Evolutionary conservation across 2,113 vertebrate species (phyloP).

Genomic region (Pavo muticus): DNA sequence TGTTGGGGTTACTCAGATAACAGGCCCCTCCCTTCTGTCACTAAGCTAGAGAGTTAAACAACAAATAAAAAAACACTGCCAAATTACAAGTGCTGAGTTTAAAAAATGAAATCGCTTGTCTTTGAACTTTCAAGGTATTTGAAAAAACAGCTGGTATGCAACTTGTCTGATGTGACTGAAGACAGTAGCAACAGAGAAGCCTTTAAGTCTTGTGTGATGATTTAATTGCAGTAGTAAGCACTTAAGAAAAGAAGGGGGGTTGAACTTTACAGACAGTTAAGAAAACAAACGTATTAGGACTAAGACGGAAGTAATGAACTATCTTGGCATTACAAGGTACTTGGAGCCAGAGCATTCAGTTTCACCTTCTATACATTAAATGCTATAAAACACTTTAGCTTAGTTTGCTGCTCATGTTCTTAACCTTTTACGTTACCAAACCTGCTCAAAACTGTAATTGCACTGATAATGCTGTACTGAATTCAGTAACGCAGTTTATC

Average conservation of each 20-base stretch:
- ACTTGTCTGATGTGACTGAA: background rate
- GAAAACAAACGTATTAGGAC: background rate
- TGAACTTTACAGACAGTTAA: background rate
- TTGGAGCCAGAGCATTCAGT: background rate
- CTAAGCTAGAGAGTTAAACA: background rate
- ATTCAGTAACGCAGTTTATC: background rate
- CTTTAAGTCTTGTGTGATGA: background rate
- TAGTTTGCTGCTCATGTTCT: background rate
- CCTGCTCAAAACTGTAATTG: background rate
- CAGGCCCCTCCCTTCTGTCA: background rate
- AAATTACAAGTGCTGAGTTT: background rate
- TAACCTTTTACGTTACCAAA: background rate
- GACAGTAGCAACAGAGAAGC: background rate
- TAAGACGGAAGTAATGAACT: background rate
- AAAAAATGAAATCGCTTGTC: background rate
- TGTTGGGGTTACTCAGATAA: background rate
- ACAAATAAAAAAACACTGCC: background rate
- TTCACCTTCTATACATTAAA: background rate
- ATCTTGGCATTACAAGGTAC: background rate
- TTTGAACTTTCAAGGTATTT: background rate
- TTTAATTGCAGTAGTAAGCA: background rate
- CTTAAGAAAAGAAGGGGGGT: background rate
- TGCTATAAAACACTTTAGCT: background rate
- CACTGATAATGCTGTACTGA: background rate
- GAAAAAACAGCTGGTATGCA: background rate